Conservation (phyloP, 2,113 vertebrate species). For the Amazona vittata region DNA sequence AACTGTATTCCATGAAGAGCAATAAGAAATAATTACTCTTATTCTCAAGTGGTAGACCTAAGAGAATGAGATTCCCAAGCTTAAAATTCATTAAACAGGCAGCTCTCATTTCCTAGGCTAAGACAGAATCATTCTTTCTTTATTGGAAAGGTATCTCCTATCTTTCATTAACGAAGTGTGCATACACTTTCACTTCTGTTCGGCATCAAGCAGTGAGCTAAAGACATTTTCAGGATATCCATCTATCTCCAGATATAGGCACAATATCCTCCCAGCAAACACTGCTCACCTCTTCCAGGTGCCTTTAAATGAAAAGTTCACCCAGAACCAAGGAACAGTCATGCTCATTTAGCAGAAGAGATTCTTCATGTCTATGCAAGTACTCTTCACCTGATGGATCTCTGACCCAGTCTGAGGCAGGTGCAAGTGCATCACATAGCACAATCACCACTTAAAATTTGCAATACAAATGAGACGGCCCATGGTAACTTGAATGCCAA, state of each 20-base stretch:
- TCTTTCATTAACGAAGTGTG: neutral
- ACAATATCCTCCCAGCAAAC: neutral
- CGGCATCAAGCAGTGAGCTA: neutral
- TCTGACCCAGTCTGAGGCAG: neutral
- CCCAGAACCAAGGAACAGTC: neutral
- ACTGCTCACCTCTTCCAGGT: neutral
- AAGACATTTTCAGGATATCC: neutral
- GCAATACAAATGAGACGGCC: neutral
- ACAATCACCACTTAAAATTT: neutral
- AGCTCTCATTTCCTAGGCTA: slow-evolving; percentile 21
- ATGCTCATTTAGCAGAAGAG: neutral
- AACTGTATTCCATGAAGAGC: slow-evolving; percentile 76
- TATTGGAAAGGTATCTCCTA: neutral
- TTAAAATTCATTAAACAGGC: slow-evolving; percentile 71
- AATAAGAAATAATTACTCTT: slow-evolving; percentile 80
- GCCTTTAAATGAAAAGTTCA: neutral
- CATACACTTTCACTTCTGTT: neutral
- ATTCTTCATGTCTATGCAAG: neutral
- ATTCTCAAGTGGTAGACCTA: slow-evolving; percentile 77
- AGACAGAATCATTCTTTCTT: neutral
- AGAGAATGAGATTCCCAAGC: slow-evolving; percentile 70
- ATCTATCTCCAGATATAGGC: neutral
- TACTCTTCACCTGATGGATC: neutral
- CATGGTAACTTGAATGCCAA: neutral
- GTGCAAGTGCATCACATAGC: neutral